Base-by-base conservation (phyloP, 2,113 vertebrate genomes). In the Apeltes quadracus region DNA sequence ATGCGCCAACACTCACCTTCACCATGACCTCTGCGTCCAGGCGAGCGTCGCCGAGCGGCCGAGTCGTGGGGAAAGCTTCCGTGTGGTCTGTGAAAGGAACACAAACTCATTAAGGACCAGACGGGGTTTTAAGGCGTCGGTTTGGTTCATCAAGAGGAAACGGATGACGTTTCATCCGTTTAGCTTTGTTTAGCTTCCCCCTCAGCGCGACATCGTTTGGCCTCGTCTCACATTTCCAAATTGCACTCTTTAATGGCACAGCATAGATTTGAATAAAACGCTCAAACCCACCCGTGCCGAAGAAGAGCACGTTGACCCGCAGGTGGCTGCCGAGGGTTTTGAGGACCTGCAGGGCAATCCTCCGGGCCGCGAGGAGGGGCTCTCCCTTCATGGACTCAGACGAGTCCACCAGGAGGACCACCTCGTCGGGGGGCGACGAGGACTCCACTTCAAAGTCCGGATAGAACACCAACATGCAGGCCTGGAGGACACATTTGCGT, bases 391-490 rank as follows among this genome's bases (percentile, higher is more conserved):
- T 94, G 70, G 95, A 97, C 90, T 91, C 94, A 0, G 94, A 97
- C 0, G 93, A 93, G 85, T 95, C 95, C 44, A 95, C 78, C 84
- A 95, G 89, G 63, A 96, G 90, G 57, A 96, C 10, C 9, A 94
- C 85, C 89, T 95, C 93, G 10, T 61, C 79, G 2, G 48, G 10
- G 0, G 61, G 57, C 4, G 83, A 81, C 22, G 67, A 25, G 36
- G 75, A 23, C 1, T 27, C 0, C 27, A 36, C n/a, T 16, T 87
- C 73, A 62, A 97, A 94, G 29, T 94, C 71, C 7, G 95, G 93
- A 61, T 96, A 95, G 88, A 98, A 97, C 38, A 97, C 94, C 71
- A 97, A 84, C 95, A 96, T 96, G 83, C 95, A 96, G 68, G 94
- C 95, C 96, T 97, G 53, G 1, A 82, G 73, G n/a, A 72, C 32